phyloP scores from a whole-genome alignment of 2,888 invertebrate species.

The Myopa testacea region DNA sequence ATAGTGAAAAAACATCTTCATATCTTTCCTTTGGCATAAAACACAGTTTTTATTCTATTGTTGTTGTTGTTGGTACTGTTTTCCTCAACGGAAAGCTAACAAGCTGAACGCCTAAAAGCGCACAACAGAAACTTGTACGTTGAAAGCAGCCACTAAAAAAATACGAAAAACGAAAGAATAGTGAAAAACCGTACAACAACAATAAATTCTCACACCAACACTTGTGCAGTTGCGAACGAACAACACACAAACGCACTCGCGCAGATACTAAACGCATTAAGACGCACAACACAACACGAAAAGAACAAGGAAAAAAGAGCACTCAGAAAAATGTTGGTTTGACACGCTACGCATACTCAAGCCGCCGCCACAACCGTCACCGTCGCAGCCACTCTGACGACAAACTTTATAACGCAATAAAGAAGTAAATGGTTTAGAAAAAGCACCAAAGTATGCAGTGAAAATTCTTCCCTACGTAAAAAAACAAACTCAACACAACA shows the following conservation, averaged over 20 bases:
- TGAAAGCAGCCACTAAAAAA: constrained; percentile 13
- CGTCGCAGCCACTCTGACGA: not conserved
- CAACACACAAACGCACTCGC: not conserved
- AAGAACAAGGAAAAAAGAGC: not conserved
- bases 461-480: not conserved
- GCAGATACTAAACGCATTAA: not conserved
- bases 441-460: not conserved
- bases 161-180: not conserved
- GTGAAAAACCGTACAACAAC: no score
- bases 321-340: not conserved
- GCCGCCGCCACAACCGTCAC: not conserved
- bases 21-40: not conserved
- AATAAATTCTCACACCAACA: constrained; percentile 7
- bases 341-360: not conserved
- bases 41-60: not conserved
- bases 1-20: no score
- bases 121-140: constrained; percentile 1
- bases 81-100: not conserved
- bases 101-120: not conserved
- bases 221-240: constrained; percentile 14
- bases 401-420: not conserved
- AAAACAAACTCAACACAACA: no score
- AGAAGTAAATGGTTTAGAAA: not conserved
- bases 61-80: not conserved
- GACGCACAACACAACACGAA: not conserved